Evolutionary conservation across 2,888 invertebrate genomes (phyloP).

Genomic region (Sericinus montela): DNA sequence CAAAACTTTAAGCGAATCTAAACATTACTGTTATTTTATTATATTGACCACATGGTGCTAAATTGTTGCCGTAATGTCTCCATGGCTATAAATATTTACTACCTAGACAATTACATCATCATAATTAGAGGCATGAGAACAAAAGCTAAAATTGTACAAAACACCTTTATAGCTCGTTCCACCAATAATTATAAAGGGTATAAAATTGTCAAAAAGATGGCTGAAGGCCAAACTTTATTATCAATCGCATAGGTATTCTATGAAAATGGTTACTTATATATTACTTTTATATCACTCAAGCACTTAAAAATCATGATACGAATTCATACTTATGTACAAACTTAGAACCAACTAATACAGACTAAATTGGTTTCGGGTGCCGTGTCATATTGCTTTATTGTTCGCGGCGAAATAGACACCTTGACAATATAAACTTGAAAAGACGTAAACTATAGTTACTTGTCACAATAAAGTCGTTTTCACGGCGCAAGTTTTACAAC

Average conservation of each 20-base stretch:
- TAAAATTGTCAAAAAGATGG: not conserved
- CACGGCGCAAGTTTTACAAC: too few relatives aligned
- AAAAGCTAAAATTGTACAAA: not conserved
- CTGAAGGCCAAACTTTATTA: not conserved
- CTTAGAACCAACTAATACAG: not conserved
- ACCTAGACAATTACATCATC: not conserved
- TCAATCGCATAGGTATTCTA: not conserved
- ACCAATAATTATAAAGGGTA: not conserved
- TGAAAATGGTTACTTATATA: not conserved
- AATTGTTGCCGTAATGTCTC: not conserved
- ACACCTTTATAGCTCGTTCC: not conserved
- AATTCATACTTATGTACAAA: not conserved
- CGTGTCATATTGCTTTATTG: constrained; percentile 14
- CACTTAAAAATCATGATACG: too few relatives aligned
- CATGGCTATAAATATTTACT: not conserved
- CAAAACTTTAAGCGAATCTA: too few relatives aligned
- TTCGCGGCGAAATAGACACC: constrained; percentile 11
- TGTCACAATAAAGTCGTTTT: too few relatives aligned
- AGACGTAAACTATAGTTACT: not conserved
- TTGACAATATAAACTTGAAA: constrained; percentile 13
- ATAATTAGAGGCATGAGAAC: not conserved
- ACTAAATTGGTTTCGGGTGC: constrained; percentile 11
- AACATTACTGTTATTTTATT: too few relatives aligned
- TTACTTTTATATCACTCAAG: not conserved
- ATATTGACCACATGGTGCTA: not conserved